Evolutionary conservation across 2,888 invertebrate genomes (phyloP), one percentile per base, ranked within the genome.

Genomic region (Dexiosoma caninum): DNA sequence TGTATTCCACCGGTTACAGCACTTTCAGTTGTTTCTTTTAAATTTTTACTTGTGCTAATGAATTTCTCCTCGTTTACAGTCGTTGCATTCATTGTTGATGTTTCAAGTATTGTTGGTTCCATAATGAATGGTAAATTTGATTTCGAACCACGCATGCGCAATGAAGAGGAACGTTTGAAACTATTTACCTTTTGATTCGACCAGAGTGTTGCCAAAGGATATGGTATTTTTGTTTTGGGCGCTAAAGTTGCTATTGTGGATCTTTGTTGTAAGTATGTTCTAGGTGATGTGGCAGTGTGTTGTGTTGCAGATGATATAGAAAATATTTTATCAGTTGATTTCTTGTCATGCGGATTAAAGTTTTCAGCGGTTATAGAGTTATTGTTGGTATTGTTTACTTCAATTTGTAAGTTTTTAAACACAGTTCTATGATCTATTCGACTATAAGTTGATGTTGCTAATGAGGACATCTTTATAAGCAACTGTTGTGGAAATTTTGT

Each of bases 141-240:
- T 82, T 89, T 87, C 69, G 86, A 93, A 86, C 93, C 93, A 90
- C 93, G 93, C 92, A 94, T 88, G 87, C 94, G 93, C 92, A 94
- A 89, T 89, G 94, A 93, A 74, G 69, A 62, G 77, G 74, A 53
- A 64, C 77, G 75, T 64, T 66, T 77, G 35, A 57, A 78, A 83
- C 83, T 40, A 82, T 81, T 44, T 76, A 71, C 8, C 70, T 75
- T 81, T 60, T 44, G 62, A 59, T 64, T 74, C 53, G 53, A 51
- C 72, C 81, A 81, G 37, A 74, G 57, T 62, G 82, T 76, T 67
- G 83, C 78, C 72, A 82, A 78, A 67, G 85, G 86, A 83, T 85
- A 83, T 76, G 85, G 87, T 78, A 85, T 84, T 84, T 85, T 85
- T 79, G 86, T 86, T 83, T 85, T 85, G 64, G 78, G 49, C n/a